Evolutionary conservation across 2,797 vertebrate genomes (phyloP).

Genomic region (Rhinella marina): DNA sequence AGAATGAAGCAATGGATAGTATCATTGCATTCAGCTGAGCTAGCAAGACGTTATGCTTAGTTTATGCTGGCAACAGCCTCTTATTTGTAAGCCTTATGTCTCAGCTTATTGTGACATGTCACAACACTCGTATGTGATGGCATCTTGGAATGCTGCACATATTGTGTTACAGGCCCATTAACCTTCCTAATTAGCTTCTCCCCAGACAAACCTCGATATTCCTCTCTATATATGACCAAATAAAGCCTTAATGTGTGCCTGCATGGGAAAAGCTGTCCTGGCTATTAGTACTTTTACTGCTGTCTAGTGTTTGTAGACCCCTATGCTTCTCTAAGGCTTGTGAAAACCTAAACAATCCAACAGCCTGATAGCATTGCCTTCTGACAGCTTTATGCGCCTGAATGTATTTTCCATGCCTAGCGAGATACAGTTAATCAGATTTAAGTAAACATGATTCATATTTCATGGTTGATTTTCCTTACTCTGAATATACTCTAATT

Average conservation of each 20-base stretch:
- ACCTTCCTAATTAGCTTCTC: too few species aligned
- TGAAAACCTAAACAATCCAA: slow-evolving; percentile 24
- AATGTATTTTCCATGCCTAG: slow-evolving; percentile 33
- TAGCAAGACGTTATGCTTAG: too few species aligned
- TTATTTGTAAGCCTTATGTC: too few species aligned
- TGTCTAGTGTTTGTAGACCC: slow-evolving; percentile 16
- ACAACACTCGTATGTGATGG: background rate
- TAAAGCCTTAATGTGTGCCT: background rate
- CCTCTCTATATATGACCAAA: background rate
- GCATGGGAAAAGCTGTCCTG: background rate
- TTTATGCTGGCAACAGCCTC: too few species aligned
- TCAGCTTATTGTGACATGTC: too few species aligned
- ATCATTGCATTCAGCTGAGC: too few species aligned
- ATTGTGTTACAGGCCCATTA: background rate
- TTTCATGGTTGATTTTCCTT: slow-evolving; percentile 9
- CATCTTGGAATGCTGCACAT: background rate
- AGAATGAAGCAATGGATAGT: too few species aligned
- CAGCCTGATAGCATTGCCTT: slow-evolving; percentile 19
- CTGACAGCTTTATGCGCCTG: slow-evolving; percentile 35
- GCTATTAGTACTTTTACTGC: background rate
- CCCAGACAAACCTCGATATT: too few species aligned
- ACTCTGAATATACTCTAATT: background rate
- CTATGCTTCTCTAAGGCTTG: background rate
- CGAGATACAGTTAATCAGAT: slow-evolving; percentile 30
- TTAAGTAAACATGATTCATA: background rate